Percentiles rank a stretch among this genome's conserved stretches.
Evolutionary conservation across 2,113 vertebrate species (phyloP).

Genomic region (Helogale parvula): DNA sequence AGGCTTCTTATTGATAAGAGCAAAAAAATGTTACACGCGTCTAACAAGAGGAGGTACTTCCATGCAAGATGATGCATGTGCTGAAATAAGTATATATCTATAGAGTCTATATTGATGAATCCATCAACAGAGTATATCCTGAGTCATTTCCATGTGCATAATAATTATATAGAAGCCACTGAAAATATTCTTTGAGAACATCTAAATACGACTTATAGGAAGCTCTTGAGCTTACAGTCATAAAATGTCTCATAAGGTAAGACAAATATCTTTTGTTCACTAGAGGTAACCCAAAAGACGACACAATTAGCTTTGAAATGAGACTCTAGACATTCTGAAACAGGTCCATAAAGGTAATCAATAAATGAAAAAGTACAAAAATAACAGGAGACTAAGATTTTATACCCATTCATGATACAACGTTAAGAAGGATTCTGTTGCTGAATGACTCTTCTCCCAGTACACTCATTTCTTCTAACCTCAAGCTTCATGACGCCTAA

Average conservation of each 20-base stretch:
- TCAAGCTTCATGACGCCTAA: slow-evolving; percentile 71
- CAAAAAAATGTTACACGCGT: background rate
- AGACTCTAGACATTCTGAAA: slow-evolving; percentile 47
- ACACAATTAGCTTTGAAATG: slow-evolving; percentile 34
- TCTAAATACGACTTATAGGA: slow-evolving; percentile 65
- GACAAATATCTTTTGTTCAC: slow-evolving; percentile 66
- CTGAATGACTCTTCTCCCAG: slow-evolving; percentile 48
- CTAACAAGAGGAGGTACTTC: slow-evolving; percentile 59
- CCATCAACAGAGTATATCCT: slow-evolving; percentile 49
- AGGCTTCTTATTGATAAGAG: slow-evolving; percentile 65
- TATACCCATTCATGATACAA: slow-evolving; percentile 54
- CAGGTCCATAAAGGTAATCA: slow-evolving; percentile 63
- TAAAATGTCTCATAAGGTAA: slow-evolving; percentile 47
- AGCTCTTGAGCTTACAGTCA: slow-evolving; percentile 31
- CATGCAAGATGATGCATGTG: slow-evolving; percentile 57
- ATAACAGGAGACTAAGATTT: slow-evolving; percentile 61
- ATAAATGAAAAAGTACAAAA: slow-evolving; percentile 60
- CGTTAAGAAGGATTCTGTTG: slow-evolving; percentile 59
- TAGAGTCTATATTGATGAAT: slow-evolving; percentile 70
- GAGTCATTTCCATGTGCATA: slow-evolving; percentile 41
- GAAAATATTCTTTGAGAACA: slow-evolving; percentile 37
- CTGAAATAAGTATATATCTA: slow-evolving; percentile 70
- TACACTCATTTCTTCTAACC: slow-evolving; percentile 30
- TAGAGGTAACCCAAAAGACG: slow-evolving; percentile 45
- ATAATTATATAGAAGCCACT: slow-evolving; percentile 12